phyloP scores from a whole-genome alignment of 2,888 invertebrate species.

The Temnothorax unifasciatus region DNA sequence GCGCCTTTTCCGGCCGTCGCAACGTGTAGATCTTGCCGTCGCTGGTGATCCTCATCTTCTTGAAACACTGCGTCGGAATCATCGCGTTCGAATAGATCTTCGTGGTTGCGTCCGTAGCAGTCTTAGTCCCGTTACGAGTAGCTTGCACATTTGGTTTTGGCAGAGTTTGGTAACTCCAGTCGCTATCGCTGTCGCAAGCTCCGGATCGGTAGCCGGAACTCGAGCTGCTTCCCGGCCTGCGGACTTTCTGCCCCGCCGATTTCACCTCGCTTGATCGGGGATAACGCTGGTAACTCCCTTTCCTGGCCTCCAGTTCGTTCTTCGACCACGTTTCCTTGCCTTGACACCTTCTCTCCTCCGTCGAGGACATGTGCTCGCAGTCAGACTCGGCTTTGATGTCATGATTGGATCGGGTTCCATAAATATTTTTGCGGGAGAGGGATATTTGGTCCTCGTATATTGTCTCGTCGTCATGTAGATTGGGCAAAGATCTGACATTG shows the following conservation, averaged over 20 bases:
- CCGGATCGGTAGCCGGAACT: slow-evolving; percentile 88
- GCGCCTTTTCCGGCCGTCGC: slow-evolving; percentile 69
- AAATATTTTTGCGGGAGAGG: slow-evolving; percentile 45
- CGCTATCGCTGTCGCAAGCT: slow-evolving; percentile 86
- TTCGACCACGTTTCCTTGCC: slow-evolving; percentile 9
- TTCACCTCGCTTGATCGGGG: neutral
- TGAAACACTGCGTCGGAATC: slow-evolving; percentile 81
- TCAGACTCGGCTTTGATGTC: slow-evolving; percentile 54
- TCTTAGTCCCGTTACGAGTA: neutral
- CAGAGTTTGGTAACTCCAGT: slow-evolving; percentile 87
- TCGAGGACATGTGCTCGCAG: slow-evolving; percentile 62
- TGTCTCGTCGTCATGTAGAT: slow-evolving; percentile 83
- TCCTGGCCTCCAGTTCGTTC: neutral
- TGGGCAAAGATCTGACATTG: slow-evolving; percentile 68
- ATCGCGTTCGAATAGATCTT: slow-evolving; percentile 60
- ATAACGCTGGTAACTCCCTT: neutral
- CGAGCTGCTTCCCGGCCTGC: slow-evolving; percentile 78
- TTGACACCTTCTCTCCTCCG: slow-evolving; percentile 44
- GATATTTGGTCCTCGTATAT: slow-evolving; percentile 55
- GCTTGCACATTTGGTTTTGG: neutral
- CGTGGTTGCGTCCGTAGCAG: neutral
- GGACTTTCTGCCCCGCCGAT: slow-evolving; percentile 41
- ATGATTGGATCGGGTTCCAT: slow-evolving; percentile 26
- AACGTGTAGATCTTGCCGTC: slow-evolving; percentile 80
- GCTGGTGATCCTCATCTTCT: slow-evolving; percentile 76